Conservation (phyloP, 2,797 vertebrate genomes). For the Chloroceryle amazona region DNA sequence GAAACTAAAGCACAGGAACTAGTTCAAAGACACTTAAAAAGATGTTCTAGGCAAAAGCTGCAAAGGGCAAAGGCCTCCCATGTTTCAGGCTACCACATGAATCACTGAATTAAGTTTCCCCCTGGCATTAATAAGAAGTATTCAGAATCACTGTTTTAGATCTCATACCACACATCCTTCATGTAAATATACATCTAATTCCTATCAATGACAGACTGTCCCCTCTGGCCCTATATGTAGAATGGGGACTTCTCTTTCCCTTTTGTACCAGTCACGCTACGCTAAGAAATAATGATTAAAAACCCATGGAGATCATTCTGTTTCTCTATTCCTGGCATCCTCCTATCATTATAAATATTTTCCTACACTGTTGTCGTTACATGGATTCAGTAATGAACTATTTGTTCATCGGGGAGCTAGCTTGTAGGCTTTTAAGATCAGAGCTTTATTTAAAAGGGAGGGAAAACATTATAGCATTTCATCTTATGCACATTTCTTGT, state of each 20-base stretch:
- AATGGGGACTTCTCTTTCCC: not conserved
- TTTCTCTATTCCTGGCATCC: not conserved
- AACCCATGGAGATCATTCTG: not conserved
- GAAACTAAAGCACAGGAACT: not conserved
- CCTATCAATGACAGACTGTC: not conserved
- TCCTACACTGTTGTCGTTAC: not conserved
- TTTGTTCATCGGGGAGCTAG: constrained; percentile 39
- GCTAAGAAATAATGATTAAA: constrained; percentile 24
- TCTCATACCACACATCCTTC: not conserved
- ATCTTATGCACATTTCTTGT: not conserved
- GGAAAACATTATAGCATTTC: constrained; percentile 39
- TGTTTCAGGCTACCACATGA: not conserved
- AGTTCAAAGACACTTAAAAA: not conserved
- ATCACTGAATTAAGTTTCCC: not conserved
- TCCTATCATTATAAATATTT: constrained; percentile 17
- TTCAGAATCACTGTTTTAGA: constrained; percentile 7
- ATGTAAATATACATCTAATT: not conserved
- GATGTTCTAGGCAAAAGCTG: not conserved
- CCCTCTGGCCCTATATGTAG: not conserved
- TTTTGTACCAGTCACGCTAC: not conserved
- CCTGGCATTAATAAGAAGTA: not conserved
- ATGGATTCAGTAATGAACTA: not conserved
- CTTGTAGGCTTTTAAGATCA: constrained; percentile 55
- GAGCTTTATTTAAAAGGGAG: constrained; percentile 61
- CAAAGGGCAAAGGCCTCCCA: not conserved